These are phyloP conservation scores for Mellilla xanthometata DNA, from an alignment of 2,888 invertebrate species.

Conservation along the genomic window DNA sequence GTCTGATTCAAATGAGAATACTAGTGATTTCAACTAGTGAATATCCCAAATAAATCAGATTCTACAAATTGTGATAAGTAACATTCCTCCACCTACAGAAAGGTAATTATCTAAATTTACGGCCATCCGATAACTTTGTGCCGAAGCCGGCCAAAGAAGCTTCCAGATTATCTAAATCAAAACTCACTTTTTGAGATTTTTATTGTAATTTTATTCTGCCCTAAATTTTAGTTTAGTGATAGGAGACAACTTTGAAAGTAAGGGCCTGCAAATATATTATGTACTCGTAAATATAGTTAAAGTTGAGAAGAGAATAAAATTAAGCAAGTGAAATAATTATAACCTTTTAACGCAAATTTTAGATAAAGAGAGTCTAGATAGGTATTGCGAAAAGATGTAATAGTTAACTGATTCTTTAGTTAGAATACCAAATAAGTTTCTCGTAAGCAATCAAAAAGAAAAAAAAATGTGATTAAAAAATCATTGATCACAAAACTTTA, in stretches of 20 bases:
- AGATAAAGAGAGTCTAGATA: too few species aligned
- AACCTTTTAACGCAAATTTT: too few species aligned
- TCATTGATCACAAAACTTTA: slow-evolving; percentile 23
- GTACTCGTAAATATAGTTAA: too few species aligned
- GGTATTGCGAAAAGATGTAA: too few species aligned
- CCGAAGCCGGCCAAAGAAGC: slow-evolving; percentile 14
- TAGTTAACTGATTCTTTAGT: too few species aligned
- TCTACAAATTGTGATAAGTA: slow-evolving; percentile 18
- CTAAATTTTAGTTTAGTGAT: slow-evolving; percentile 17
- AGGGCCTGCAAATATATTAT: too few species aligned
- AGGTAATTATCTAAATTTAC: slow-evolving; percentile 18
- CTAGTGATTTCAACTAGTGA: slow-evolving; percentile 6
- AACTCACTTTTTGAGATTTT: slow-evolving; percentile 13
- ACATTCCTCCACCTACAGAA: slow-evolving; percentile 28
- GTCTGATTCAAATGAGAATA: too few species aligned
- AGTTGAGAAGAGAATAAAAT: too few species aligned
- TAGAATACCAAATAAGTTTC: too few species aligned
- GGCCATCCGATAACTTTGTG: slow-evolving; percentile 26
- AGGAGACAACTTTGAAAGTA: neutral
- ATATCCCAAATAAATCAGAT: slow-evolving; percentile 19
- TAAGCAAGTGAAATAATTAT: too few species aligned
- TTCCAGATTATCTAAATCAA: slow-evolving; percentile 20
- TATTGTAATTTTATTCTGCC: slow-evolving; percentile 15
- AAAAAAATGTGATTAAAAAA: too few species aligned
- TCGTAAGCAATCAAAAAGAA: too few species aligned